Evolutionary conservation across 2,888 invertebrate genomes (phyloP), one percentile per base, ranked within the genome.

Genomic region (Drosophila falleni): DNA sequence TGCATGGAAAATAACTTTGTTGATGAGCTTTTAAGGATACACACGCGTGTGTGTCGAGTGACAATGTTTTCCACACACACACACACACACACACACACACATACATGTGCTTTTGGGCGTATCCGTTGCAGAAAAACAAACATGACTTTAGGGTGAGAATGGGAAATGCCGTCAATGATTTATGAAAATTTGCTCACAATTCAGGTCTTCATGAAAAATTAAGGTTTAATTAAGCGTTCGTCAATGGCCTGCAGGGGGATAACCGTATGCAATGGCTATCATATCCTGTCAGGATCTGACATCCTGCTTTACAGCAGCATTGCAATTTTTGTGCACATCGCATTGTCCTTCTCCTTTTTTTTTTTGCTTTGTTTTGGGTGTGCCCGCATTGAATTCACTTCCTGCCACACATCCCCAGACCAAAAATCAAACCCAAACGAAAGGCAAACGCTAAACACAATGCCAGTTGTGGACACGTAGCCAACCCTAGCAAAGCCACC

Each of bases 181-280:
- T 77, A 80, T 80, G 63, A 46, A 66, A 47, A 44, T 68, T 46
- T 65, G 56, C 47, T 62, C 72, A 76, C 81, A 55, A 60, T 56
- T 71, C 55, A 54, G 42, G 54, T 37, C 74, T 61, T 71, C 75
- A 87, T 89, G 74, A 89, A 90, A 86, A 81, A 89, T 90, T 89
- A 79, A 87, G 81, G 79, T 76, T 90, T 86, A 90, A 90, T 86
- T 90, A 86, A 90, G 89, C 79, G 72, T 69, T 82, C 71, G 55
- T 71, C 78, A 55, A 66, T 73, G 51, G 47, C 69, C 85, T 44
- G 41, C 46, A 67, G 70, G 19, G 31, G n/a, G n/a, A 50, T 29
- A 51, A 50, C 16, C 41, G 59, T 41, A 59, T 56, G 66, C 61
- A 74, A 71, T 56, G 75, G 66, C 75, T 69, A 77, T 77, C 62